A percentile compares a stretch with the other conserved stretches of the same genome.
Evolutionary conservation across 2,113 vertebrate genomes (phyloP).

Genomic region (Pachyramphus minor): DNA sequence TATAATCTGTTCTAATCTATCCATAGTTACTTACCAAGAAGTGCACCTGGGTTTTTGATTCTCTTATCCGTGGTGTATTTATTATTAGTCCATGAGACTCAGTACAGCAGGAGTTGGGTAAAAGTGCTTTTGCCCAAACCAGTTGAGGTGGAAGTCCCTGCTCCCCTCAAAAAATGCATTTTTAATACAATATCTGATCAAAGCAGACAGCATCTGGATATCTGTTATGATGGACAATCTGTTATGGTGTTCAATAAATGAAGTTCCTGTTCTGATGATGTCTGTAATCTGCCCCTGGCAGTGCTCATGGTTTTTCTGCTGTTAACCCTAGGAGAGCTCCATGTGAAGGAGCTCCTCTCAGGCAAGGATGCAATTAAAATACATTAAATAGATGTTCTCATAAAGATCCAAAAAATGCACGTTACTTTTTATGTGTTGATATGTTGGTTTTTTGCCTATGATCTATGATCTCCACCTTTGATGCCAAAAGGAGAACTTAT

Average conservation of each 20-base stretch:
- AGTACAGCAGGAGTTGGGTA: not conserved
- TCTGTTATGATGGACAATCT: not conserved
- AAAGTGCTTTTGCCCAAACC: not conserved
- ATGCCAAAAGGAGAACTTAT: not conserved
- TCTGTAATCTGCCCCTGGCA: not conserved
- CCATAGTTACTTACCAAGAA: not conserved
- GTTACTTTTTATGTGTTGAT: not conserved
- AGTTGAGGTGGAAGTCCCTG: not conserved
- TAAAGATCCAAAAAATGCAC: not conserved
- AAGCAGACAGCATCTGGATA: not conserved
- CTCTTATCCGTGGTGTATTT: not conserved
- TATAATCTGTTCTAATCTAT: not conserved
- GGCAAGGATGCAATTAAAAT: not conserved
- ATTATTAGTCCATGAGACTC: not conserved
- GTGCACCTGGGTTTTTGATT: not conserved
- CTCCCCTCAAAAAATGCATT: not conserved
- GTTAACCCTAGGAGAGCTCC: not conserved
- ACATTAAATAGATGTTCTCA: not conserved
- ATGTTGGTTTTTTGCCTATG: not conserved
- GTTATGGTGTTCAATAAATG: not conserved
- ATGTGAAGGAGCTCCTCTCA: not conserved
- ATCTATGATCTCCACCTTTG: too few relatives aligned
- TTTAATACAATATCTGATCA: not conserved
- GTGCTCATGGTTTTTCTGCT: not conserved
- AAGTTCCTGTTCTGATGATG: not conserved